Evolutionary conservation across 2,888 invertebrate genomes (phyloP).

Genomic region (Agrochola macilenta): DNA sequence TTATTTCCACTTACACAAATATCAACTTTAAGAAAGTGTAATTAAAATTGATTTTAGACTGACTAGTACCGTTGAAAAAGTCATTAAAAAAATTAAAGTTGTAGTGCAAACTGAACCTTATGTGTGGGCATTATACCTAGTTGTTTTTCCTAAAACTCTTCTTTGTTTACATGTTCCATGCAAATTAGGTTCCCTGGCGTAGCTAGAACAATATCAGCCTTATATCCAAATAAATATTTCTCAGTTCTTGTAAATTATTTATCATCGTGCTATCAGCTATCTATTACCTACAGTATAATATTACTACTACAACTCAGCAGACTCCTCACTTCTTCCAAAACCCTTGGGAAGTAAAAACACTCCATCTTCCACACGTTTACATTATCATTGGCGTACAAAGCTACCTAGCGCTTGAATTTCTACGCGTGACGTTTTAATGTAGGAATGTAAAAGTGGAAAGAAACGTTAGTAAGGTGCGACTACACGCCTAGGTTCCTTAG

Average conservation of each 20-base stretch:
- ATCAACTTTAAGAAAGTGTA: too few species aligned
- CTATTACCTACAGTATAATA: not conserved
- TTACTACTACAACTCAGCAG: not conserved
- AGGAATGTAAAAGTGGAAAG: not conserved
- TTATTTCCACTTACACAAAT: too few species aligned
- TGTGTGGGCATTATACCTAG: too few species aligned
- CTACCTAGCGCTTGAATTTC: constrained; percentile 10
- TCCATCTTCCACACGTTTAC: constrained; percentile 37
- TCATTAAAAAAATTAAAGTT: too few species aligned
- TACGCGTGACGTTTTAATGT: constrained; percentile 5
- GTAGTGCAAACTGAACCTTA: too few species aligned
- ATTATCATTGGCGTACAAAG: not conserved
- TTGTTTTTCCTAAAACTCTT: too few species aligned
- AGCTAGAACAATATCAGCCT: not conserved
- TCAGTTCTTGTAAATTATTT: not conserved
- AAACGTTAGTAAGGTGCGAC: constrained; percentile 12
- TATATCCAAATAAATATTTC: not conserved
- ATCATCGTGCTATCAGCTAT: not conserved
- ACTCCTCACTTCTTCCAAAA: not conserved
- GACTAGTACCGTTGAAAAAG: too few species aligned
- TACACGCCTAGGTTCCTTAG: constrained; percentile 18
- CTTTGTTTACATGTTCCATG: too few species aligned
- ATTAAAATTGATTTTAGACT: too few species aligned
- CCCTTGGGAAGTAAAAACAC: not conserved
- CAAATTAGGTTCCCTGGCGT: not conserved